These are phyloP conservation scores for Ochropacha duplaris DNA, from an alignment of 2,888 invertebrate species.

Conservation along the genomic window DNA sequence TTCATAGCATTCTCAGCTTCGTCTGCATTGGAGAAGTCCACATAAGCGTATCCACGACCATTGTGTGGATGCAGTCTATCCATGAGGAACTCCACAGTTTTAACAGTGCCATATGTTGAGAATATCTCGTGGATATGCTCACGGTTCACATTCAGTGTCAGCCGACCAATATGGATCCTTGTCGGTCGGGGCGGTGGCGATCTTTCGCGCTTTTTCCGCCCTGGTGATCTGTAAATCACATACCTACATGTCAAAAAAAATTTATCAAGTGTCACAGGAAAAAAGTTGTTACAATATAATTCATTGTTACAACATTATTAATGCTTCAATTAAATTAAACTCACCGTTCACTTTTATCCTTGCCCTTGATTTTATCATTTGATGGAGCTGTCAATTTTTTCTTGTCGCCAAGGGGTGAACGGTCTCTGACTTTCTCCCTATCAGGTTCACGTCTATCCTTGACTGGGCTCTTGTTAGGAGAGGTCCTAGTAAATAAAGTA, in stretches of 20 bases:
- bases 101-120: conserved; percentile 92
- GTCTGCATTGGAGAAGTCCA: conserved; percentile 96
- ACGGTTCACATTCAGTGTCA: conserved; percentile 95
- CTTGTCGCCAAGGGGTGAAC: conserved; percentile 72
- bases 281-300: too few species aligned
- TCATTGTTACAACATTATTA: too few species aligned
- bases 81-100: conserved; percentile 93
- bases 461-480: conserved; percentile 74
- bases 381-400: conserved; percentile 62
- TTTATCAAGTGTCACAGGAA: too few species aligned
- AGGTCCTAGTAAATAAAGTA: conserved; percentile 45
- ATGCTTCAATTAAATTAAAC: conserved; percentile 3
- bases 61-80: conserved; percentile 94
- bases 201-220: conserved; percentile 88
- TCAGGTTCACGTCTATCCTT: conserved; percentile 77
- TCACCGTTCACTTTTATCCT: conserved; percentile 75
- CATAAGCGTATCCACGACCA: conserved; percentile 97
- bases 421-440: conserved; percentile 70
- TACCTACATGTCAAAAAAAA: too few species aligned
- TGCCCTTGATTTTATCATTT: conserved; percentile 71
- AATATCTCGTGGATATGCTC: conserved; percentile 97
- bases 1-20: conserved; percentile 99
- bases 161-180: conserved; percentile 95
- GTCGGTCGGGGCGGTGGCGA: conserved; percentile 96
- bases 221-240: conserved; percentile 75